Base-by-base conservation (phyloP, 53 echinoderm and acorn worm species). In the Paelopatides confundens region DNA sequence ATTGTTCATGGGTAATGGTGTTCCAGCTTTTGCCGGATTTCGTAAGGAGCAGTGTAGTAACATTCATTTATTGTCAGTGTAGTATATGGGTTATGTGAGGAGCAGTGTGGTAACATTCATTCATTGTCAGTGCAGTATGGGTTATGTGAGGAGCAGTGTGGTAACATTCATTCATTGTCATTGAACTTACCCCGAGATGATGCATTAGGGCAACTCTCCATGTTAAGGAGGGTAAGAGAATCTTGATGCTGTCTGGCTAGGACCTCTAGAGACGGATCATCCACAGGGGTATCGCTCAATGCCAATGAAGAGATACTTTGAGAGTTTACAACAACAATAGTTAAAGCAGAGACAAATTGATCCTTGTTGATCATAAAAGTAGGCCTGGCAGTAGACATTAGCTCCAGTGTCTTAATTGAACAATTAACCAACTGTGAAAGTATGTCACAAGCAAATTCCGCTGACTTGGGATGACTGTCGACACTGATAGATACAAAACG, bases 401-500 rank as follows among this genome's bases (percentile, higher is more conserved):
- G 87, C 69, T 94, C 89, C 68, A 96, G 83, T 23, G 96, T 91
- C 65, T 96, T 93, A 29, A 95, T 89, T 26, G 95, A 87, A 31
- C 95, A 95, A 65, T 91, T 78, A 39, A 93, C 93, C 18, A 96
- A 77, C 48, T 87, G 91, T 18, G 89, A 87, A 8, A 96, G 93
- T 37, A 96, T 91, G 67, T 91, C 88, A 63, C 93, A 95, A 23
- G 96, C 93, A 26, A 89, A 85, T 27, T 95, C 93, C 2, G 87
- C 95, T 3, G 93, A 95, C 54, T 88, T 39, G 63, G 83, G 88
- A 66, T 91, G 91, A 46, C 93, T 90, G 87, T 96, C 96, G 32
- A 96, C 90, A 86, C 93, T 95, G 70, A 96, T 86, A 65, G 90
- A 86, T 53, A 96, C 96, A 77, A 87, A 95, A 30, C 82, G 82